Percentiles rank a stretch among this genome's conserved stretches.
phyloP scores from a whole-genome alignment of 1,140 invertebrate genomes.

The Scaptomyza pallida region DNA sequence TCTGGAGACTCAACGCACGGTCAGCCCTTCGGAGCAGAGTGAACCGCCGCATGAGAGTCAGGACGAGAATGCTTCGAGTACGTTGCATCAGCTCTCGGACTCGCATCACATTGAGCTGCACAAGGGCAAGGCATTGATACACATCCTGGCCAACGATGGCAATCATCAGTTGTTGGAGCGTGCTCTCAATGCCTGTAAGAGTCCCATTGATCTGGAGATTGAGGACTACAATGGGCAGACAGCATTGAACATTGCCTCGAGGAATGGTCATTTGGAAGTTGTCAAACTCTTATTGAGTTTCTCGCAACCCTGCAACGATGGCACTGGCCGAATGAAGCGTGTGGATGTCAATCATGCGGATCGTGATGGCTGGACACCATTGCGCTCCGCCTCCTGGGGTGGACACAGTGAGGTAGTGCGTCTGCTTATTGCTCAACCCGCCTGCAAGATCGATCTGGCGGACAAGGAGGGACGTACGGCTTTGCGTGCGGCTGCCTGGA shows the following conservation, averaged over 20 bases:
- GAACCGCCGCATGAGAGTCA: conserved; percentile 78
- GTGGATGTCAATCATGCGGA: conserved; percentile 93
- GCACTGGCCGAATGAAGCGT: conserved; percentile 85
- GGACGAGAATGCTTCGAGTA: conserved; percentile 78
- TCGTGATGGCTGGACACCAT: conserved; percentile 94
- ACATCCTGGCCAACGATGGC: conserved; percentile 90
- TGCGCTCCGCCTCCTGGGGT: conserved; percentile 95
- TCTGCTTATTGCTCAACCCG: conserved; percentile 89
- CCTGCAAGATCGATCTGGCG: conserved; percentile 90
- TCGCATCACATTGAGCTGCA: conserved; percentile 85
- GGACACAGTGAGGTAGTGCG: conserved; percentile 96
- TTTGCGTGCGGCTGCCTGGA: conserved; percentile 93
- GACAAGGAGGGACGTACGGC: conserved; percentile 90
- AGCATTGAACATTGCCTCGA: conserved; percentile 92
- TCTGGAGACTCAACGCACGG: conserved; percentile 74
- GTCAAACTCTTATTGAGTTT: conserved; percentile 86
- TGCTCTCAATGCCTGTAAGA: conserved; percentile 86
- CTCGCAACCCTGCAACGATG: conserved; percentile 82
- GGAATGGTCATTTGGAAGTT: conserved; percentile 91
- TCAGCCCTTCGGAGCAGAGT: conserved; percentile 79
- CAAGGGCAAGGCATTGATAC: conserved; percentile 88
- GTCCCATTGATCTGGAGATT: conserved; percentile 86
- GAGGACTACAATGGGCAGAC: conserved; percentile 92
- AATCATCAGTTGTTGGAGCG: conserved; percentile 87
- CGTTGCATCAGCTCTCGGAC: conserved; percentile 78